phyloP scores from a whole-genome alignment of 2,888 invertebrate genomes.

The Ecliptopera silaceata region DNA sequence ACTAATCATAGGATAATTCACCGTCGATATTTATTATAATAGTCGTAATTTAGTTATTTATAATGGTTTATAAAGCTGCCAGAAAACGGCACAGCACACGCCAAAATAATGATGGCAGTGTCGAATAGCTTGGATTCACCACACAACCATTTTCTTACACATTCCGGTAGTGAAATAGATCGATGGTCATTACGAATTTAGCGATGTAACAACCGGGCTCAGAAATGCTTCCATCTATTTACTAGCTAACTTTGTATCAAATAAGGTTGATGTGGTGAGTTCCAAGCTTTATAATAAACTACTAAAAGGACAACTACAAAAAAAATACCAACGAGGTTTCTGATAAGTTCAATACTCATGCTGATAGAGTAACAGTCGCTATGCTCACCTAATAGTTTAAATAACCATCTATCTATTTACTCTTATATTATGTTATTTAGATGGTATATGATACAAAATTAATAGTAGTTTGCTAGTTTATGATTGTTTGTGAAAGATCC shows the following conservation, averaged over 20 bases:
- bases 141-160: background rate
- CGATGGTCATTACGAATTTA: background rate
- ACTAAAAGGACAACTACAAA: background rate
- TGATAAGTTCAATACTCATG: conserved; percentile 19
- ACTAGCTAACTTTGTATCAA: too few relatives aligned
- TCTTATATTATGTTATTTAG: conserved; percentile 11
- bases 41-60: background rate
- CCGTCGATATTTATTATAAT: conserved; percentile 3
- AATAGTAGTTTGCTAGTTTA: conserved; percentile 20
- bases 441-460: conserved; percentile 25
- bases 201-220: background rate
- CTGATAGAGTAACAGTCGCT: conserved; percentile 31
- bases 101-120: background rate
- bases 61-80: background rate
- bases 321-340: background rate
- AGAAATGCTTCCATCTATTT: background rate
- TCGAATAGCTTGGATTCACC: conserved; percentile 9
- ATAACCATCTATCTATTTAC: conserved; percentile 2
- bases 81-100: conserved; percentile 13
- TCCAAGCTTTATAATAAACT: conserved; percentile 1
- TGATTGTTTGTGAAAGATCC: conserved; percentile 37
- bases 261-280: conserved; percentile 13
- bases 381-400: conserved; percentile 22
- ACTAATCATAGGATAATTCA: background rate
- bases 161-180: background rate